Percentiles rank a stretch among this genome's conserved stretches.
Evolutionary conservation across 2,113 vertebrate species (phyloP).

Genomic region (Gopherus flavomarginatus): DNA sequence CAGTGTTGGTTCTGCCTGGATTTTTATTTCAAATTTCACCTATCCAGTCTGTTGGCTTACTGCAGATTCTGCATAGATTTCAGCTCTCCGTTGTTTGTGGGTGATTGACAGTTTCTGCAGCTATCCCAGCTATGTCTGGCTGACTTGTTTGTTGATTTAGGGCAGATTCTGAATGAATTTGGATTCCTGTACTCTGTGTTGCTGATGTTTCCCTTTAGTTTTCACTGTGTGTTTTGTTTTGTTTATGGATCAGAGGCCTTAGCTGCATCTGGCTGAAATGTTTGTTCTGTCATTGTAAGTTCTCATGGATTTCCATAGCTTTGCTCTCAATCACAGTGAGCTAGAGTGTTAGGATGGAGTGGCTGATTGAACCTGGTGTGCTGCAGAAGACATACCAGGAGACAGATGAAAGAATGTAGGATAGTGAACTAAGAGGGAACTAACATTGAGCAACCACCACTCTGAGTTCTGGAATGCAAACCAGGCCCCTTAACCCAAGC

Average conservation of each 20-base stretch:
- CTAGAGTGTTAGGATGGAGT: neutral
- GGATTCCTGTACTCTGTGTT: neutral
- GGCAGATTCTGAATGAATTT: neutral
- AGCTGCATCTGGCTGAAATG: neutral
- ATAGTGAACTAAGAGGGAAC: conserved; percentile 6
- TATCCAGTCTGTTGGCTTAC: conserved; percentile 63
- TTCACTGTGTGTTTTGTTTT: conserved; percentile 11
- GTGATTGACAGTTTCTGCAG: conserved; percentile 3
- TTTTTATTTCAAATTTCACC: conserved; percentile 50
- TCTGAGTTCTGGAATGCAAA: neutral
- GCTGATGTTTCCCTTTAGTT: conserved; percentile 32
- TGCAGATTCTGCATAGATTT: conserved; percentile 42
- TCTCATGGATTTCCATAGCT: neutral
- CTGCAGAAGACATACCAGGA: conserved; percentile 32
- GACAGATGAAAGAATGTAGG: conserved; percentile 29
- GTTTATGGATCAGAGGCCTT: neutral
- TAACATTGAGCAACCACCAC: conserved; percentile 9
- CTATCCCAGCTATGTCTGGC: conserved; percentile 8
- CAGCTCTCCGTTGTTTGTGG: neutral
- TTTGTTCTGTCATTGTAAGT: conserved; percentile 8
- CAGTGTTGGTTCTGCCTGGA: conserved; percentile 36
- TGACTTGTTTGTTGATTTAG: neutral
- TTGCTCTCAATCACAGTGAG: neutral
- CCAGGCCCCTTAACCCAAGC: neutral
- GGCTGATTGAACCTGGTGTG: conserved; percentile 28